Evolutionary conservation across 1,140 invertebrate genomes (phyloP), one percentile per base, ranked within the genome.

Genomic region (Diorhabda carinulata): DNA sequence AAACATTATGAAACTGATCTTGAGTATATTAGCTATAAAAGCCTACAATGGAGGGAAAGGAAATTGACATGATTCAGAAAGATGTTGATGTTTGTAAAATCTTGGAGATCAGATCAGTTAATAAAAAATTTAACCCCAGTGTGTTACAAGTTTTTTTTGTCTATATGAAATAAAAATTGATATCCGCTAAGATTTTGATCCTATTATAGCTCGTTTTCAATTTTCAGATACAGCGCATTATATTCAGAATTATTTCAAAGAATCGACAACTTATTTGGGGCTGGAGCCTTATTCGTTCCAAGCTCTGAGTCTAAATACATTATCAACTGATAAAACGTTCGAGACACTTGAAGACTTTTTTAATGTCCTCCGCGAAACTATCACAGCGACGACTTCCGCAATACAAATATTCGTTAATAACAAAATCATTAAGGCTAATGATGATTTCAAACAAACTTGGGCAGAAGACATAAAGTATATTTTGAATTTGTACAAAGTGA

Each of bases 361-460:
- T 43, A 6, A 5, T n/a, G 45, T 56, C 6, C 59, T 64, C 40
- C 3, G n/a, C 40, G 40, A 43, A 64, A 68, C 25, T 42, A 10
- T 61, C 8, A 9, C 7, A 40, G n/a, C 8, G 41, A 44, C 6
- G 5, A 10, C 4, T 4, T n/a, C 45, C 6, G 5, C 5, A n/a
- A 43, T 62, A 7, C 41, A 7, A 5, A 43, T 62, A 5, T 68
- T 63, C 25, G 44, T 57, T 3, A 10, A 63, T 4, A 44, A 43
- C 3, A 25, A 68, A 9, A 10, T 68, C 5, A 43, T 62, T 3
- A 45, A 52, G 40, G 43, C 62, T 45, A n/a, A 62, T 5, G 8
- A n/a, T 10, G 61, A 68, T 7, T 68, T 61, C 7, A 62, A 68
- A 57, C 43, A 44, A 8, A 64, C 43, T 42, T 68, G 67, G 67